These are phyloP conservation scores for Rhopalosiphum nymphaeae DNA, from an alignment of 2,888 invertebrate genomes.

Conservation along the genomic window DNA sequence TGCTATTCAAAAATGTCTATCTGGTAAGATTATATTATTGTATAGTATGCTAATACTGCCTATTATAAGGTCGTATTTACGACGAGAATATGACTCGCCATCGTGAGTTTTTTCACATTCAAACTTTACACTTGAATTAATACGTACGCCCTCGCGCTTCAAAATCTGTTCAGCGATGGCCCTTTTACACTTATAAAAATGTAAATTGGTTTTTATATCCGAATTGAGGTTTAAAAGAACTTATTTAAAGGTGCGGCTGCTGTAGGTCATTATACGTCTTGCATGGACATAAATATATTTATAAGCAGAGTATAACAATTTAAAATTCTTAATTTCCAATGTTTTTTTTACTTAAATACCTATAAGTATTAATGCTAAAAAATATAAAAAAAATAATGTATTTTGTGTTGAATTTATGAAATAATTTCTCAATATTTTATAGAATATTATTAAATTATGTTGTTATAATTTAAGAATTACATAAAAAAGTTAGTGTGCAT, in stretches of 20 bases:
- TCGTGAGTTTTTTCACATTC: background rate
- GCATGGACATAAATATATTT: no score
- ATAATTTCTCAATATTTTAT: no score
- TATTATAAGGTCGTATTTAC: background rate
- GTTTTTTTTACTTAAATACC: no score
- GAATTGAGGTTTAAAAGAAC: background rate
- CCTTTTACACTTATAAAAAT: background rate
- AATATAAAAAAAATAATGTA: no score
- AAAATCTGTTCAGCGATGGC: background rate
- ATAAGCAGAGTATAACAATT: no score
- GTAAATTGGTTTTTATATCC: background rate
- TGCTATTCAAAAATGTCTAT: slow-evolving; percentile 83
- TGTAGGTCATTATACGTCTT: no score
- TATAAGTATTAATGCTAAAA: no score
- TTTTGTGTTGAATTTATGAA: no score
- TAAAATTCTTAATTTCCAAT: no score
- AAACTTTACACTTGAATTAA: background rate
- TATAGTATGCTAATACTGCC: background rate
- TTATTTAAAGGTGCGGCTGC: background rate
- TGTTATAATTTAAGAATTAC: no score
- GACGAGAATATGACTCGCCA: background rate
- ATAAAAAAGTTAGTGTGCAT: no score
- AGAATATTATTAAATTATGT: no score
- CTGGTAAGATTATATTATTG: slow-evolving; percentile 73
- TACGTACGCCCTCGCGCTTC: background rate